Conservation (phyloP, 2,888 invertebrate genomes). For the Ormyrus thymus region DNA sequence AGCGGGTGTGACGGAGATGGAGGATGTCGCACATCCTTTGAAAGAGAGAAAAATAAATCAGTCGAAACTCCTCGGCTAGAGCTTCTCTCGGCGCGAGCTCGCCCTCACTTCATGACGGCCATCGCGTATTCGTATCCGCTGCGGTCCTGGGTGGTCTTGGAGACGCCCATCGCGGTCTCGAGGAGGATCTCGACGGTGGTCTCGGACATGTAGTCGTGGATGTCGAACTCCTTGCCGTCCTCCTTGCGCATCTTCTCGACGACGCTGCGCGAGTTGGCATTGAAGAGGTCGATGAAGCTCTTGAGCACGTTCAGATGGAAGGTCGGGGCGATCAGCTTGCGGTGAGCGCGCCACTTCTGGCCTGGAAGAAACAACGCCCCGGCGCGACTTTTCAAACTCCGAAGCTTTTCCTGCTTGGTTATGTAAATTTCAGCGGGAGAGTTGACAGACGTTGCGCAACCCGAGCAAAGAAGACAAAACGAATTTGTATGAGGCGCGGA, state of each 20-base stretch:
- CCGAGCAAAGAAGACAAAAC: neutral
- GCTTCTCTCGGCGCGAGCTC: slow-evolving; percentile 6
- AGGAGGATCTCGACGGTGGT: slow-evolving; percentile 88
- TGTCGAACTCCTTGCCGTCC: slow-evolving; percentile 82
- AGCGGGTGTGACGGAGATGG: slow-evolving; percentile 87
- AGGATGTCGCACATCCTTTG: slow-evolving; percentile 87
- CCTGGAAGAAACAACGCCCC: slow-evolving; percentile 75
- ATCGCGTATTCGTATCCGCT: slow-evolving; percentile 90
- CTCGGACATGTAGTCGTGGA: slow-evolving; percentile 90
- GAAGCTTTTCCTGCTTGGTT: neutral
- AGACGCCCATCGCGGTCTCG: slow-evolving; percentile 93
- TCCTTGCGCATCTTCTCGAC: slow-evolving; percentile 85
- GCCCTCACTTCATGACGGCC: slow-evolving; percentile 86
- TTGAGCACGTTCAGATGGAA: slow-evolving; percentile 92
- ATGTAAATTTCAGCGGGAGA: neutral
- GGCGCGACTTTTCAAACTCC: neutral
- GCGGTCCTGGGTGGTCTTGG: slow-evolving; percentile 86
- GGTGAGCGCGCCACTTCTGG: slow-evolving; percentile 89
- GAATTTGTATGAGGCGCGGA: no score
- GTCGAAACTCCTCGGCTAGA: neutral
- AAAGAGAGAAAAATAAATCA: neutral
- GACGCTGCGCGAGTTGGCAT: slow-evolving; percentile 86
- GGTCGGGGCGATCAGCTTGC: slow-evolving; percentile 90
- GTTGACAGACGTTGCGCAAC: neutral
- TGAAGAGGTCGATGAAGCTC: slow-evolving; percentile 90